These are phyloP conservation scores for Sinocyclocheilus anshuiensis DNA, from an alignment of 2,113 vertebrate genomes.

Conservation along the genomic window DNA sequence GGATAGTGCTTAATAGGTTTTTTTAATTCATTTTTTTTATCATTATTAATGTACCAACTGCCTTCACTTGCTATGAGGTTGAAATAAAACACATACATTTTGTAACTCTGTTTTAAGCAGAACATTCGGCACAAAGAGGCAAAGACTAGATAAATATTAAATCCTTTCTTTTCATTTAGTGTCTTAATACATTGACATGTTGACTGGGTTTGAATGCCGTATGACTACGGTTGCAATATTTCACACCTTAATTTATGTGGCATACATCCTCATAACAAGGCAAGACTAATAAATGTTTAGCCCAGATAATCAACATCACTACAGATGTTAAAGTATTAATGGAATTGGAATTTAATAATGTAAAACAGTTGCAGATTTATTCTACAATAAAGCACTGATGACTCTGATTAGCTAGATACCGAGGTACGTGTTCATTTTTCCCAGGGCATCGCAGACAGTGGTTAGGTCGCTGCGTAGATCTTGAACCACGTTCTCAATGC, in stretches of 20 bases:
- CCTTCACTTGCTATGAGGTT: not conserved
- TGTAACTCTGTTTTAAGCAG: not conserved
- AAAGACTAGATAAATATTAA: not conserved
- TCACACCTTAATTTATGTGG: not conserved
- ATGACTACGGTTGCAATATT: not conserved
- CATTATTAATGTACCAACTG: not conserved
- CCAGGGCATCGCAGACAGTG: conserved; percentile 93
- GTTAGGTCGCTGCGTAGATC: conserved; percentile 94
- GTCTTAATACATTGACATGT: not conserved
- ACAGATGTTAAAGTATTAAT: not conserved
- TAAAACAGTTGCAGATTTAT: not conserved
- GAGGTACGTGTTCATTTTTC: conserved; percentile 97
- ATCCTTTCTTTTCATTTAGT: not conserved
- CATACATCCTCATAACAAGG: not conserved
- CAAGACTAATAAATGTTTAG: conserved; percentile 47
- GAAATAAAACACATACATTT: too few species aligned
- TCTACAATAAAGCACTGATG: not conserved
- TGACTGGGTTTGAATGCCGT: not conserved
- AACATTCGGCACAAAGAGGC: conserved; percentile 42
- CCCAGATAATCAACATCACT: not conserved
- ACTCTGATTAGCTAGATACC: conserved; percentile 79
- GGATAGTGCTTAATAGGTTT: not conserved
- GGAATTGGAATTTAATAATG: not conserved
- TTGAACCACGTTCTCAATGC: conserved; percentile 94
- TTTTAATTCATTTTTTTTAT: not conserved